Conservation (phyloP, 2,113 vertebrate genomes). For the Gnathonemus echidnorhynchus region DNA sequence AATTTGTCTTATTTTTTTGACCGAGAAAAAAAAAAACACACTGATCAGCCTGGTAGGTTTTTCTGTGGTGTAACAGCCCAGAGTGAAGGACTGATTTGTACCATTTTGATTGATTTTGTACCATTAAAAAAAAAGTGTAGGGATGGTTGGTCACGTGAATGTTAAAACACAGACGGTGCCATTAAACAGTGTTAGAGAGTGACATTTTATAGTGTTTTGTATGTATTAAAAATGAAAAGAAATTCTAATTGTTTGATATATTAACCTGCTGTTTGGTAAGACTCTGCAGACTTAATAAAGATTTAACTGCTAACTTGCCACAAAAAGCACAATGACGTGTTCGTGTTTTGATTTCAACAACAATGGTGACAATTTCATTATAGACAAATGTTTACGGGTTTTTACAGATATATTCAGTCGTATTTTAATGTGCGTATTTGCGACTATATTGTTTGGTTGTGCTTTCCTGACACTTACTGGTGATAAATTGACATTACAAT, state of each 20-base stretch:
- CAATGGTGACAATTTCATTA: not conserved
- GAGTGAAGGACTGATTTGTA: not conserved
- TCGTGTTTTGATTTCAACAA: slow-evolving; percentile 10
- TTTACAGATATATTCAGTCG: not conserved
- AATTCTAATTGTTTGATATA: slow-evolving; percentile 49
- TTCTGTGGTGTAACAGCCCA: not conserved
- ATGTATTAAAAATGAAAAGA: slow-evolving; percentile 48
- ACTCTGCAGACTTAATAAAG: slow-evolving; percentile 62
- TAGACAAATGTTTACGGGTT: not conserved
- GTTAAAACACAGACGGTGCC: slow-evolving; percentile 22
- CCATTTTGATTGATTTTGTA: not conserved
- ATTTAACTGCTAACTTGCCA: slow-evolving; percentile 45
- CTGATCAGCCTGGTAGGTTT: slow-evolving; percentile 10
- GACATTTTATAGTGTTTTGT: slow-evolving; percentile 63
- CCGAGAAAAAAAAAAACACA: slow-evolving; percentile 8
- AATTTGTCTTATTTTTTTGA: slow-evolving; percentile 38
- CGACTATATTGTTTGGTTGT: not conserved
- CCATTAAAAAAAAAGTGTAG: not conserved
- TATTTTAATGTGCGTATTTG: not conserved
- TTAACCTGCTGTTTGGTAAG: slow-evolving; percentile 51
- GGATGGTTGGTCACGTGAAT: not conserved
- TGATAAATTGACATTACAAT: not conserved
- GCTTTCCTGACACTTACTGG: slow-evolving; percentile 5
- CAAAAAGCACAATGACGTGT: slow-evolving; percentile 9
- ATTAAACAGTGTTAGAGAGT: slow-evolving; percentile 44